Evolutionary conservation across 1,140 invertebrate species (phyloP).

Genomic region (Conopomorpha cramerella): DNA sequence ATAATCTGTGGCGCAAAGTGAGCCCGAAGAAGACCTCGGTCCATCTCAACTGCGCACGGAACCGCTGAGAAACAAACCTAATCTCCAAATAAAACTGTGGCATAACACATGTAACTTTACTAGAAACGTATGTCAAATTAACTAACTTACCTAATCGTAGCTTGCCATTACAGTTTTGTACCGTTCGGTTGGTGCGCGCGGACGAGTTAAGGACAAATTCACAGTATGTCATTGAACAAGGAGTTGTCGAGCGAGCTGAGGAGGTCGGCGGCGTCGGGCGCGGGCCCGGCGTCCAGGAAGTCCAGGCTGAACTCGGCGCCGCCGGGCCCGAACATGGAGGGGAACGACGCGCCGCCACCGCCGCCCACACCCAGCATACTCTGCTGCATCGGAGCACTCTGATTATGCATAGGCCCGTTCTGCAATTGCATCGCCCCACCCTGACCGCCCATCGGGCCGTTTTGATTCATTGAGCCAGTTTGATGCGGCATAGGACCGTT

Average conservation of each 20-base stretch:
- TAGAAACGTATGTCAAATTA: too few species aligned
- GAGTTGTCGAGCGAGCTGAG: conserved; percentile 68
- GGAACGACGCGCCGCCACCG: conserved; percentile 23
- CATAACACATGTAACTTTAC: too few species aligned
- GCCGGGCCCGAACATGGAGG: conserved; percentile 58
- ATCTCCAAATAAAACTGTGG: too few species aligned
- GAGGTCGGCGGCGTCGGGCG: conserved; percentile 70
- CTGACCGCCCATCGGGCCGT: not conserved
- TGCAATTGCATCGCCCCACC: conserved; percentile 4
- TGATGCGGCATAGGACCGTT: conserved; percentile 8
- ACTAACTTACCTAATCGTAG: too few species aligned
- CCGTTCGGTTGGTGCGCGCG: too few species aligned
- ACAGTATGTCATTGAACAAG: conserved; percentile 53
- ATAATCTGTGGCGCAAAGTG: too few species aligned
- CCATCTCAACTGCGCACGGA: too few species aligned
- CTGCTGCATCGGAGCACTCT: conserved; percentile 16
- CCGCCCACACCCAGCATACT: too few species aligned
- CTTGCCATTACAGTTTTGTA: too few species aligned
- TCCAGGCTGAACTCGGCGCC: conserved; percentile 77
- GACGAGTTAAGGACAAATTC: too few species aligned
- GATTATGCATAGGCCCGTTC: conserved; percentile 16
- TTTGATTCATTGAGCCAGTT: conserved; percentile 4
- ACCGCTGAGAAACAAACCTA: too few species aligned
- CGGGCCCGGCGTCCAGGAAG: conserved; percentile 78
- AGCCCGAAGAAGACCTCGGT: too few species aligned